These are phyloP conservation scores for Andrena haemorrhoa DNA, from an alignment of 2,888 invertebrate species.

Conservation along the genomic window DNA sequence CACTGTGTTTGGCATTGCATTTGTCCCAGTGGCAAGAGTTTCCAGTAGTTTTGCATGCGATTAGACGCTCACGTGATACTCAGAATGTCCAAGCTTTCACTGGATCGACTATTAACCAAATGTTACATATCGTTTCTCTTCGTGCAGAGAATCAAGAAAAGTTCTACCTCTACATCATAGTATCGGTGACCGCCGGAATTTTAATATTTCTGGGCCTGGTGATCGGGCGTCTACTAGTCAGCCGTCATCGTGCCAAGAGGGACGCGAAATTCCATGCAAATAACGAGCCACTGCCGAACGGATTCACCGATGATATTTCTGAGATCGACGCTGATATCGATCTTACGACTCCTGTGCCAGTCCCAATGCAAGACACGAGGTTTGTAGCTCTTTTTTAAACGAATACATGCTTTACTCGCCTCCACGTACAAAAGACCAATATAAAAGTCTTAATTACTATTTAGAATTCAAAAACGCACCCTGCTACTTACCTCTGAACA, in stretches of 20 bases:
- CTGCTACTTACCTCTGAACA: no score
- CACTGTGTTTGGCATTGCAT: constrained; percentile 63
- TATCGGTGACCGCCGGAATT: constrained; percentile 90
- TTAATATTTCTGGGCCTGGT: constrained; percentile 90
- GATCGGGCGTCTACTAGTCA: constrained; percentile 90
- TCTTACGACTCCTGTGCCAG: constrained; percentile 89
- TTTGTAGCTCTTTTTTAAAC: constrained; percentile 54
- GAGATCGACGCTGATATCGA: constrained; percentile 93
- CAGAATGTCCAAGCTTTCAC: not conserved
- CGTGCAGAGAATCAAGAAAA: constrained; percentile 91
- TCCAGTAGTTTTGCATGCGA: constrained; percentile 54
- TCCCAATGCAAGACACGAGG: constrained; percentile 85
- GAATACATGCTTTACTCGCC: no score
- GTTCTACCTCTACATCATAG: constrained; percentile 93
- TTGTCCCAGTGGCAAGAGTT: constrained; percentile 29
- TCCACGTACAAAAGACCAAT: not conserved
- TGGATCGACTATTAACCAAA: not conserved
- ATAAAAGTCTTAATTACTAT: not conserved
- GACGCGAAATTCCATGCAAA: constrained; percentile 90
- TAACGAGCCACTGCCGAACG: constrained; percentile 92
- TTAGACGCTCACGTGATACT: not conserved
- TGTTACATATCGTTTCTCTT: constrained; percentile 18
- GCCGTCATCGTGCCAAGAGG: constrained; percentile 88
- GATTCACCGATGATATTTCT: constrained; percentile 94
- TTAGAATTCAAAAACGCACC: not conserved